phyloP scores from a whole-genome alignment of 1,140 invertebrate species.

The Drosophila nikananu region DNA sequence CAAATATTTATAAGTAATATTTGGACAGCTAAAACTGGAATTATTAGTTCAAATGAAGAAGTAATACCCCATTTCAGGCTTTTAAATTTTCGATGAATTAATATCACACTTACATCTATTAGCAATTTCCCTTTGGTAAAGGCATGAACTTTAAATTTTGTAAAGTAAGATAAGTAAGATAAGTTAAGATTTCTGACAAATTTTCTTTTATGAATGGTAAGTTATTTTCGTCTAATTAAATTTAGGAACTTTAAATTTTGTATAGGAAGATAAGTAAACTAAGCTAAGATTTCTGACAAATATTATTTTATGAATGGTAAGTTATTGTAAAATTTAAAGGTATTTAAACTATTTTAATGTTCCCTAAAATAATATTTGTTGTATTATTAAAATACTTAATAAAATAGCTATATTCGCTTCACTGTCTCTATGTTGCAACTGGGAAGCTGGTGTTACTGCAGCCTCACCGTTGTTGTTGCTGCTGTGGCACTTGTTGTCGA shows the following conservation, averaged over 20 bases:
- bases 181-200: too few species aligned
- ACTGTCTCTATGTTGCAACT: conserved; percentile 33
- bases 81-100: background rate
- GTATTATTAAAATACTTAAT: background rate
- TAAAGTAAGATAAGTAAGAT: too few species aligned
- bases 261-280: too few species aligned
- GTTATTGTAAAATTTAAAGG: background rate
- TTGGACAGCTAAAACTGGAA: background rate
- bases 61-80: background rate
- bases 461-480: conserved; percentile 26
- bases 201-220: too few species aligned
- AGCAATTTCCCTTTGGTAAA: background rate
- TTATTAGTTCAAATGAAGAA: background rate
- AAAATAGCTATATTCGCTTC: conserved; percentile 12
- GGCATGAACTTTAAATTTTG: background rate
- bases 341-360: background rate
- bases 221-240: background rate
- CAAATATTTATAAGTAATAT: background rate
- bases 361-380: too few species aligned
- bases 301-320: too few species aligned
- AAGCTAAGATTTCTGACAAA: too few species aligned
- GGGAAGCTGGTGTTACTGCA: conserved; percentile 22
- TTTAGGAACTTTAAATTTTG: too few species aligned
- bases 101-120: background rate
- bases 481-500: conserved; percentile 64